Percentiles rank a stretch among this genome's conserved stretches.
phyloP scores from a whole-genome alignment of 2,888 invertebrate species.

The Xylophagus ater region DNA sequence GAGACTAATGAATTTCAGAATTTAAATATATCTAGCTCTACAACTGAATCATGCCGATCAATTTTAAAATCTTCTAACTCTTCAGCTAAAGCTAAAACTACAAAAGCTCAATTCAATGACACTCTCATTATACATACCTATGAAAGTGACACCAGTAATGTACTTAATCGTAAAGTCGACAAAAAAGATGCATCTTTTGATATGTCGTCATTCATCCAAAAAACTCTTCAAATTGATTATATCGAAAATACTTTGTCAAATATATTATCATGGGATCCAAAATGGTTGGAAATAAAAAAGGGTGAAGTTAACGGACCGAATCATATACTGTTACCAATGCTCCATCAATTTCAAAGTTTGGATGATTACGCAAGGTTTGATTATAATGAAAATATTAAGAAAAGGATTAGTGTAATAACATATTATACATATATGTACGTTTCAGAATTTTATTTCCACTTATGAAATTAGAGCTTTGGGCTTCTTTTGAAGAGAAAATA shows the following conservation, averaged over 20 bases:
- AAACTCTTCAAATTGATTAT: conserved; percentile 18
- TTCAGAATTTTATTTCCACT: conserved; percentile 30
- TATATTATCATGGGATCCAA: conserved; percentile 53
- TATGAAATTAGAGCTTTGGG: conserved; percentile 32
- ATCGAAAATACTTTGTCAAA: conserved; percentile 43
- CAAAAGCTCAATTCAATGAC: conserved; percentile 28
- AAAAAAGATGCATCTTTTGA: conserved; percentile 19
- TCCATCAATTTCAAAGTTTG: conserved; percentile 45
- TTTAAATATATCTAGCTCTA: too few species aligned
- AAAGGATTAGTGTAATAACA: neutral
- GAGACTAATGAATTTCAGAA: too few species aligned
- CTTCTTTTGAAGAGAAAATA: conserved; percentile 14
- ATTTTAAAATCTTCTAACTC: conserved; percentile 1
- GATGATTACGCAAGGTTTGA: conserved; percentile 49
- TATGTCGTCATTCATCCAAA: neutral
- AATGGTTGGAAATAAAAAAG: conserved; percentile 51
- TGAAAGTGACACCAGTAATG: conserved; percentile 23
- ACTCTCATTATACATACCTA: conserved; percentile 17
- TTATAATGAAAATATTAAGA: conserved; percentile 14
- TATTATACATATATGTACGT: neutral
- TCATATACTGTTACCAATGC: conserved; percentile 43
- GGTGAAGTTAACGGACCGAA: conserved; percentile 41
- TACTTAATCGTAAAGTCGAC: conserved; percentile 21
- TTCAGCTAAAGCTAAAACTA: conserved; percentile 13
- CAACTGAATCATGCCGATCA: too few species aligned